Conservation (phyloP, 2,113 vertebrate genomes). For the Ranitomeya imitator region DNA sequence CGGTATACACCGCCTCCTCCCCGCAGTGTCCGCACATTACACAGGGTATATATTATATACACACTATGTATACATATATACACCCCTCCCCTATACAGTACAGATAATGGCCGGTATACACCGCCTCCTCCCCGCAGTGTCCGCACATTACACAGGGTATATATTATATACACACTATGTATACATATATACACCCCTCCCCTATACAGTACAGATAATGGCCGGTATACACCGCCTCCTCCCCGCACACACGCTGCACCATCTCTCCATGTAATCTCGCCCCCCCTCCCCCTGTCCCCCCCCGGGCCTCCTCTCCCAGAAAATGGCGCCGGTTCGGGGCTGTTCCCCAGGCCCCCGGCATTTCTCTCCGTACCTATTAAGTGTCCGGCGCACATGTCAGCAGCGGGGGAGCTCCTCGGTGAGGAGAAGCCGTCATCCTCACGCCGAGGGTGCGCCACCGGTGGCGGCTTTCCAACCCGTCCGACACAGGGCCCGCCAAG, state of each 20-base stretch:
- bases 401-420: background rate
- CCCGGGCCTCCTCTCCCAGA: slow-evolving; percentile 57
- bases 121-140: too few species aligned
- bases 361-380: background rate
- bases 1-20: too few species aligned
- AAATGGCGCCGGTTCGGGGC: slow-evolving; percentile 56
- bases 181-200: too few species aligned
- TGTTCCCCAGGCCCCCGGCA: slow-evolving; percentile 39
- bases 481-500: slow-evolving; percentile 55
- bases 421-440: background rate
- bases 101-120: too few species aligned
- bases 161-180: too few species aligned
- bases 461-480: slow-evolving; percentile 33
- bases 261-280: background rate
- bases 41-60: too few species aligned
- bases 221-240: too few species aligned
- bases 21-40: too few species aligned
- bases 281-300: slow-evolving; percentile 49
- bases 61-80: too few species aligned
- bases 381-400: background rate
- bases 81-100: too few species aligned
- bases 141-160: too few species aligned
- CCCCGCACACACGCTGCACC: background rate
- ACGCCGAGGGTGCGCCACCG: slow-evolving; percentile 28
- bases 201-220: too few species aligned